phyloP scores from a whole-genome alignment of 2,888 invertebrate species.

The Tridacna crocea region DNA sequence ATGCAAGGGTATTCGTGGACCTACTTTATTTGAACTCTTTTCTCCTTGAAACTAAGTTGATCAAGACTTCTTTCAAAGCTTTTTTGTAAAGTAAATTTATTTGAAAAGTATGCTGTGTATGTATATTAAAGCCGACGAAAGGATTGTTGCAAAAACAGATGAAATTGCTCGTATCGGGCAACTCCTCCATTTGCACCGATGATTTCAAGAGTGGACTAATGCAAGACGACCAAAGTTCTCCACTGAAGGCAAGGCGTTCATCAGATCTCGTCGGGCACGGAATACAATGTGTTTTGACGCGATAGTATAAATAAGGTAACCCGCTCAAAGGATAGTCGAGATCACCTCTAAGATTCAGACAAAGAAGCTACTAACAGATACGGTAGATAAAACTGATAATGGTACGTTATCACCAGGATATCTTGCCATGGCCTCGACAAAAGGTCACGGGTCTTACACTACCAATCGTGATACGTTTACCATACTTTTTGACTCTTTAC shows the following conservation, averaged over 20 bases:
- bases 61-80: too few species aligned
- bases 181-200: background rate
- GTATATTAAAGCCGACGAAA: background rate
- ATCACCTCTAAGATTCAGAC: slow-evolving; percentile 22
- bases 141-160: background rate
- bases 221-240: background rate
- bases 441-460: slow-evolving; percentile 28
- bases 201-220: background rate
- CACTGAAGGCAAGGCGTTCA: background rate
- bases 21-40: slow-evolving; percentile 9
- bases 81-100: too few species aligned
- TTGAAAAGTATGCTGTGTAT: too few species aligned
- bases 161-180: background rate
- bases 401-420: slow-evolving; percentile 42
- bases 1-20: slow-evolving; percentile 15
- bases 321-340: slow-evolving; percentile 2
- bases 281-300: slow-evolving; percentile 19
- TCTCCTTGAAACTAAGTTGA: background rate
- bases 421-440: slow-evolving; percentile 28
- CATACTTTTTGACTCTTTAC: too few species aligned
- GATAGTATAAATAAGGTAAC: slow-evolving; percentile 6
- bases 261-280: background rate
- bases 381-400: slow-evolving; percentile 25
- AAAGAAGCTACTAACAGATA: slow-evolving; percentile 40
- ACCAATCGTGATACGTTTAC: background rate